Evolutionary conservation across 2,113 vertebrate species (phyloP), one percentile per base, ranked within the genome.

Genomic region (Potamarius usumacintae): DNA sequence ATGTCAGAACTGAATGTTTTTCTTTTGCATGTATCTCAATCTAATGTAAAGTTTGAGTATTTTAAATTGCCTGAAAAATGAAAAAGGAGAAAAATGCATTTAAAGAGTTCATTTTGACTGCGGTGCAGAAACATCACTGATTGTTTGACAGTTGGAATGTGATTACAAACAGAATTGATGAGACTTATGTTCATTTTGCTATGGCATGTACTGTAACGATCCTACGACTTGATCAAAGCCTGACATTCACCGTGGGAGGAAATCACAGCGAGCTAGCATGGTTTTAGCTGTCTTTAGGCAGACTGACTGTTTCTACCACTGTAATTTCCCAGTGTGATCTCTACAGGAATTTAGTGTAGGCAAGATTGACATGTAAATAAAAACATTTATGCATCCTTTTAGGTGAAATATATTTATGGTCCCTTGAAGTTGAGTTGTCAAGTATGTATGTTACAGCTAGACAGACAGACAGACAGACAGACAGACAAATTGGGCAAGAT

Each of bases 201-300:
- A 57, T 9, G 4, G 14, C 4, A 30, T 3, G 1, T 34, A 55
- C 55, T 3, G 1, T 34, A 55, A 78, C 76, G 27, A 52, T 15
- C 20, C 50, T 57, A 27, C 52, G 57, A 15, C n/a, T 79, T 79
- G 74, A 77, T 77, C 55, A 79, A 81, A 81, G 18, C 9, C 27
- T 42, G 79, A 81, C 30, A 60, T 81, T 62, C 9, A 22, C 8
- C 14, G 27, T 42, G 79, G 79, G 57, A 81, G 79, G 18, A 81
- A 81, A 81, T 58, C 77, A 80, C 53, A 80, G n/a, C 20, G 53
- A 81, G 57, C 20, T 60, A 2, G 57, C 30, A 60, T 42, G 30
- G 79, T 42, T 81, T 81, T 42, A 81, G 55, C 42, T 4, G n/a
- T 30, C 8, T 58, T 58, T 80, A 80, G 53, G 77, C 79, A 81